Evolutionary conservation across 2,888 invertebrate species (phyloP).

Genomic region (Drosophila atripex): DNA sequence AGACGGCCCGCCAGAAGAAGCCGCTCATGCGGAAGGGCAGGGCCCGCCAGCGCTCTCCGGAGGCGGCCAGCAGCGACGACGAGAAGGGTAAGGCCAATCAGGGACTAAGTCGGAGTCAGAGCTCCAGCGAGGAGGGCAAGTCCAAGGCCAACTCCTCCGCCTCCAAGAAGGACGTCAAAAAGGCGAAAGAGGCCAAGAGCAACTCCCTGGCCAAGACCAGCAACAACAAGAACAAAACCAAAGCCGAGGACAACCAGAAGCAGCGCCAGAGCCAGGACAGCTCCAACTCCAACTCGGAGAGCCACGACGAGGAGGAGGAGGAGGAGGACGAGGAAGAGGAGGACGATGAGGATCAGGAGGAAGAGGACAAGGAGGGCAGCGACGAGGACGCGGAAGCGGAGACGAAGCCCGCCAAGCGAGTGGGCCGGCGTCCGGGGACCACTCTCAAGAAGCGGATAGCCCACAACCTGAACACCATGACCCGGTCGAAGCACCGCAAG

Average conservation of each 20-base stretch:
- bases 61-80: constrained; percentile 35
- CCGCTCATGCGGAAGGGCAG: constrained; percentile 67
- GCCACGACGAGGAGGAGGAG: constrained; percentile 23
- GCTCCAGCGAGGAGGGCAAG: constrained; percentile 34
- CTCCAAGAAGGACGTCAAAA: constrained; percentile 14
- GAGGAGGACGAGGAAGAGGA: constrained; percentile 25
- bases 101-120: constrained; percentile 26
- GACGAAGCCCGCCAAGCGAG: constrained; percentile 13
- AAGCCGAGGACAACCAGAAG: constrained; percentile 17
- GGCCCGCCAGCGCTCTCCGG: constrained; percentile 37
- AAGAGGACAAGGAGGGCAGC: constrained; percentile 7
- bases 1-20: constrained; percentile 78
- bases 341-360: constrained; percentile 19
- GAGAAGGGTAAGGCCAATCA: constrained; percentile 13
- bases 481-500: constrained; percentile 82
- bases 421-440: constrained; percentile 14
- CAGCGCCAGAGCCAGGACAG: constrained; percentile 3
- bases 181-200: constrained; percentile 11
- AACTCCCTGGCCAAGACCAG: constrained; percentile 3
- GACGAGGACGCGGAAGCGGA: constrained; percentile 10
- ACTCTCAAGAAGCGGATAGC: constrained; percentile 53
- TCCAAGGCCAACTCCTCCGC: neutral
- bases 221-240: constrained; percentile 2
- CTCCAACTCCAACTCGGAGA: constrained; percentile 29
- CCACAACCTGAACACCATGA: constrained; percentile 82